A percentile compares a stretch with the other conserved stretches of the same genome.
These are phyloP conservation scores for Lomographa bimaculata DNA, from an alignment of 2,888 invertebrate genomes.

Conservation along the genomic window DNA sequence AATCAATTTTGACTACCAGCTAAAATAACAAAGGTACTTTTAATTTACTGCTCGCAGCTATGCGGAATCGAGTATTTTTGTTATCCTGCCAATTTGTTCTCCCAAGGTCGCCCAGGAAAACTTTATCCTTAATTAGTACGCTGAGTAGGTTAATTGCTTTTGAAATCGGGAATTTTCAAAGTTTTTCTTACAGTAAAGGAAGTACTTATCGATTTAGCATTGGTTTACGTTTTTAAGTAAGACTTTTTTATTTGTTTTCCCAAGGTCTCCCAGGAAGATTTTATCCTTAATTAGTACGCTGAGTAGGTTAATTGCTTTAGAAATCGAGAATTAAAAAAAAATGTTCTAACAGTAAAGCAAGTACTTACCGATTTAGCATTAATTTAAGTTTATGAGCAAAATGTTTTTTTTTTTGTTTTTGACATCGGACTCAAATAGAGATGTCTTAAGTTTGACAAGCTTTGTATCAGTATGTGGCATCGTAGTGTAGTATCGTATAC, in stretches of 20 bases:
- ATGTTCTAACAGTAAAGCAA: too few relatives aligned
- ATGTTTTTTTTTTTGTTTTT: too few relatives aligned
- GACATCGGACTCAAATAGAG: too few relatives aligned
- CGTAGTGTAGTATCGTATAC: too few relatives aligned
- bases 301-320: neutral
- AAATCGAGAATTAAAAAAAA: too few relatives aligned
- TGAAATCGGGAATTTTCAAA: too few relatives aligned
- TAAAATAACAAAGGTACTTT: conserved; percentile 24
- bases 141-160: neutral
- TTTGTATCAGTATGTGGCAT: too few relatives aligned
- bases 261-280: conserved; percentile 14
- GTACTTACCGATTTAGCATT: neutral
- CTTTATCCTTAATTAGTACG: conserved; percentile 20
- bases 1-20: conserved; percentile 20
- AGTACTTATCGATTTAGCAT: neutral
- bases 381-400: too few relatives aligned
- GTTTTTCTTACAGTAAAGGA: too few relatives aligned
- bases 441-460: too few relatives aligned
- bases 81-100: conserved; percentile 19
- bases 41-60: conserved; percentile 21
- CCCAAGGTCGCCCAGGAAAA: conserved; percentile 13
- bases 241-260: conserved; percentile 17
- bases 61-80: conserved; percentile 22
- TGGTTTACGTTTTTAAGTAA: too few relatives aligned
- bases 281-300: conserved; percentile 20